Conservation (phyloP, 2,797 vertebrate species). For the Erethizon dorsatum region DNA sequence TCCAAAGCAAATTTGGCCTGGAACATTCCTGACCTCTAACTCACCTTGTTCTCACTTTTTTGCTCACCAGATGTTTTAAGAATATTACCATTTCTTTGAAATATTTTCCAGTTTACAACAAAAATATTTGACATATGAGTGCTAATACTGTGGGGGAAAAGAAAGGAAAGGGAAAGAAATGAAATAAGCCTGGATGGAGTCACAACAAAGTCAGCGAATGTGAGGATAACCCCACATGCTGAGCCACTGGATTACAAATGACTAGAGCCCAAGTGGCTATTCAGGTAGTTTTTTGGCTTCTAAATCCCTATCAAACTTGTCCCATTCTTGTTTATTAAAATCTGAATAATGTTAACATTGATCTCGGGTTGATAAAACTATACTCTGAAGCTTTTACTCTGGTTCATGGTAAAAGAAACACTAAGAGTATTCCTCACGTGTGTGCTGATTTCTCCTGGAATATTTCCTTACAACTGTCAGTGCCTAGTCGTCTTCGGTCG, state of each 20-base stretch:
- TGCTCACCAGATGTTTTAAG: neutral
- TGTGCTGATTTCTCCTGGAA: constrained; percentile 18
- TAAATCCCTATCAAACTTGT: neutral
- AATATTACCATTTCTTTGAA: constrained; percentile 46
- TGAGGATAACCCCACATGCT: neutral
- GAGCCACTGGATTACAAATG: neutral
- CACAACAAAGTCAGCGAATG: accelerated
- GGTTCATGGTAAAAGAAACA: neutral
- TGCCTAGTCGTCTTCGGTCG: neutral
- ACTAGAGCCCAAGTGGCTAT: neutral
- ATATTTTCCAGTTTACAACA: neutral
- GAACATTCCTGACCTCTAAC: neutral
- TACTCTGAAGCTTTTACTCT: neutral
- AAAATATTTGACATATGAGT: neutral
- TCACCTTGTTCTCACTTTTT: neutral
- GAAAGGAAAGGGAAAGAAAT: neutral
- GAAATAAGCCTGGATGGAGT: neutral
- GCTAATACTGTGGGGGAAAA: neutral
- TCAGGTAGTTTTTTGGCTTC: neutral
- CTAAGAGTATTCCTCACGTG: neutral
- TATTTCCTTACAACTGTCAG: neutral
- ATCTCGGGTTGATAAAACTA: neutral
- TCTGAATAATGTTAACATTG: neutral
- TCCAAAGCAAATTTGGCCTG: neutral
- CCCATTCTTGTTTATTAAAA: neutral